phyloP scores from a whole-genome alignment of 2,113 vertebrate species.

The Micronisus gabar region DNA sequence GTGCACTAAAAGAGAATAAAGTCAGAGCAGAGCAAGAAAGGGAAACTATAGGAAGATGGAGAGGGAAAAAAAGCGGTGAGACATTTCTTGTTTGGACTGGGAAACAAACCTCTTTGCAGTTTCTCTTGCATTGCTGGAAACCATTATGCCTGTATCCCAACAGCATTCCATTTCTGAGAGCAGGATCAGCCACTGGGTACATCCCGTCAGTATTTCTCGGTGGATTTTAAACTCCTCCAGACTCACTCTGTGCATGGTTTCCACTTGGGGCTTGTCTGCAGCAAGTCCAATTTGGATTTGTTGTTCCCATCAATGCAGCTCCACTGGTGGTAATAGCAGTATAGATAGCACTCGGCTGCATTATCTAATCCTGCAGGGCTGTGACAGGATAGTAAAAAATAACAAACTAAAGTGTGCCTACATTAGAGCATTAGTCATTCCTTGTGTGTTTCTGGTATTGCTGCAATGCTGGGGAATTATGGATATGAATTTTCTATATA shows the following conservation, averaged over 20 bases:
- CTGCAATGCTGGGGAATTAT: neutral
- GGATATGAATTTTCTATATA: neutral
- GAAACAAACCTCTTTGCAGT: neutral
- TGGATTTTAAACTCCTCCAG: neutral
- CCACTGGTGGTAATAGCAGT: neutral
- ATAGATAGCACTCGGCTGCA: neutral
- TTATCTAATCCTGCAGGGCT: slow-evolving; percentile 17
- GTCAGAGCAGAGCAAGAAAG: neutral
- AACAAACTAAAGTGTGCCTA: slow-evolving; percentile 4
- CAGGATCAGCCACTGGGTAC: neutral
- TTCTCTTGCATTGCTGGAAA: neutral
- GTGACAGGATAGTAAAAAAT: slow-evolving; percentile 15
- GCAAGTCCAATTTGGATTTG: slow-evolving; percentile 5
- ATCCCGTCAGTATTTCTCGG: neutral
- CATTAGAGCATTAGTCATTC: slow-evolving; percentile 19
- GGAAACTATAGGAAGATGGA: neutral
- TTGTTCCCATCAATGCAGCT: slow-evolving; percentile 6
- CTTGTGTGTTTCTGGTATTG: neutral
- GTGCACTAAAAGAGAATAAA: neutral
- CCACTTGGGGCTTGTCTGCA: neutral
- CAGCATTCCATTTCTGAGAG: neutral
- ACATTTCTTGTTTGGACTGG: neutral
- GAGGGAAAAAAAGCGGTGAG: neutral
- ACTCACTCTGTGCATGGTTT: neutral
- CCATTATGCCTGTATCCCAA: rapidly evolving